Evolutionary conservation across 2,797 vertebrate species (phyloP).

Genomic region (Erithacus rubecula): DNA sequence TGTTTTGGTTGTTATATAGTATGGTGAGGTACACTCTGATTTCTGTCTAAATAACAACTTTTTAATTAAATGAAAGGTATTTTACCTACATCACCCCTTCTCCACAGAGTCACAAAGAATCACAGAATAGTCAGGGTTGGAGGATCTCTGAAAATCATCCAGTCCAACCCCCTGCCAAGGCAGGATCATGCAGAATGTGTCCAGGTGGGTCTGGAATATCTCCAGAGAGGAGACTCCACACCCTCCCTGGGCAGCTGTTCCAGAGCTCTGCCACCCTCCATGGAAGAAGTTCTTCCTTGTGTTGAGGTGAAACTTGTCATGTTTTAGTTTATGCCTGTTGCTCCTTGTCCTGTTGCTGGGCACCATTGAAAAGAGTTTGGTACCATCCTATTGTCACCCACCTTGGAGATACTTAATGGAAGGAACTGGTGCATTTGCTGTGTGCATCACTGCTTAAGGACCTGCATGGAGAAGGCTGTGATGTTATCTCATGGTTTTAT

Average conservation of each 20-base stretch:
- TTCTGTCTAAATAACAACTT: background rate
- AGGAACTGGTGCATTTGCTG: background rate
- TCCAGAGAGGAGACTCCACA: background rate
- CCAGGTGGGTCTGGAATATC: background rate
- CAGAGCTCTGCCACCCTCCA: background rate
- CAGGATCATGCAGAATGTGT: rapidly evolving
- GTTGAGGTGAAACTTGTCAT: rapidly evolving
- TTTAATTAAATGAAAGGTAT: background rate
- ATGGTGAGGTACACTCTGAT: background rate
- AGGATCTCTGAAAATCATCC: background rate
- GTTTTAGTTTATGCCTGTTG: background rate
- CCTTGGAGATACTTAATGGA: background rate
- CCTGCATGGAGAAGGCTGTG: background rate
- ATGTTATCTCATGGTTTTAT: background rate
- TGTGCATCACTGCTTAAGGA: background rate
- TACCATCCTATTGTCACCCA: background rate
- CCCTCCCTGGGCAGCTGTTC: background rate
- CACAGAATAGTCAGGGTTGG: background rate
- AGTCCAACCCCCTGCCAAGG: background rate
- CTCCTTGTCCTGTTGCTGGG: background rate
- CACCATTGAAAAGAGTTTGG: background rate
- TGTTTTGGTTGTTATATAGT: background rate
- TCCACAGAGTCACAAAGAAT: background rate
- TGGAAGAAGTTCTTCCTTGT: rapidly evolving
- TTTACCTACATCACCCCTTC: background rate